These are phyloP conservation scores for Napeogenes sylphis DNA, from an alignment of 2,888 invertebrate species.

Conservation along the genomic window DNA sequence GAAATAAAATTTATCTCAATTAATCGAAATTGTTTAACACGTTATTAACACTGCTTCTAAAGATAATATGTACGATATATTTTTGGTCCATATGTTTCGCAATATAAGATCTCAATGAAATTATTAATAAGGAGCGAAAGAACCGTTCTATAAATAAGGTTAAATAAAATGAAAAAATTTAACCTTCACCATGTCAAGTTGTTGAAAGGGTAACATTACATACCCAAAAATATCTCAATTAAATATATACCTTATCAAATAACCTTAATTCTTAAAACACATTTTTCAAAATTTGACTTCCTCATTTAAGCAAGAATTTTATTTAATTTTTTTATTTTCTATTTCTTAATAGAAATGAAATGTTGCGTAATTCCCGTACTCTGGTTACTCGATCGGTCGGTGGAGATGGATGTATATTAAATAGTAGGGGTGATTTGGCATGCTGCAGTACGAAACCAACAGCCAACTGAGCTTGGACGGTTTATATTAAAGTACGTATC, in stretches of 20 bases:
- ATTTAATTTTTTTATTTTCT: neutral
- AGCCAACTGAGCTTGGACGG: slow-evolving; percentile 44
- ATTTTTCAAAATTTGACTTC: neutral
- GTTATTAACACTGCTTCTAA: neutral
- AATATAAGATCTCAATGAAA: neutral
- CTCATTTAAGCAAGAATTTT: neutral
- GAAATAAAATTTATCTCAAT: too few species aligned
- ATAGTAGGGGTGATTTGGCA: slow-evolving; percentile 47
- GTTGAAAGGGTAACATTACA: too few species aligned
- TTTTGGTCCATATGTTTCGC: neutral
- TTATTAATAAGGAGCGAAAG: neutral
- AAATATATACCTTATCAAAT: too few species aligned
- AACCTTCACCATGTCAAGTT: neutral
- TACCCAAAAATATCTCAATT: too few species aligned
- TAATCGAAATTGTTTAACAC: too few species aligned
- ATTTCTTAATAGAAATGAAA: neutral
- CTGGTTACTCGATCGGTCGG: slow-evolving; percentile 35
- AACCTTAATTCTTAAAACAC: too few species aligned
- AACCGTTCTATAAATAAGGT: neutral
- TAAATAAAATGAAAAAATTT: neutral
- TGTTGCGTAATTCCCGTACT: slow-evolving; percentile 28
- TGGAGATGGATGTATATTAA: slow-evolving; percentile 48
- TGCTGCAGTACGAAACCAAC: slow-evolving; percentile 50
- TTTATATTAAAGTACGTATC: slow-evolving; percentile 44
- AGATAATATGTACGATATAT: neutral